Evolutionary conservation across 2,113 vertebrate genomes (phyloP), one percentile per base, ranked within the genome.

Genomic region (Nycticryphes semicollaris): DNA sequence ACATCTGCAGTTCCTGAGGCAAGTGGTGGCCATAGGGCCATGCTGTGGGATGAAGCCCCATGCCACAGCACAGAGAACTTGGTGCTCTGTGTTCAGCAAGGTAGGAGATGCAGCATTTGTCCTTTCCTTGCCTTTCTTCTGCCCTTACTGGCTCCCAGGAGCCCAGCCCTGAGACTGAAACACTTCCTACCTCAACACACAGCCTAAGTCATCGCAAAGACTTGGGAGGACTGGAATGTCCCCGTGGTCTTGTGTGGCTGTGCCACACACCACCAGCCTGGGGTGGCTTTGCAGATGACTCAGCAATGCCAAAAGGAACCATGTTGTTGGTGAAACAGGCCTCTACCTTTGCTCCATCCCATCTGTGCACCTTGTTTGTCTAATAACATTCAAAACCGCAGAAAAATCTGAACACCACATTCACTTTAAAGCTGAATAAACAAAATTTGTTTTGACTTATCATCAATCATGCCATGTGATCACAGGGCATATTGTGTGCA

Each of bases 361-460:
- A 97, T 96, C 97, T 98, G 95, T 96, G 97, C 94, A 94, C 97
- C 95, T 98, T 98, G 97, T 98, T 98, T 98, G 97, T 97, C 98
- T 98, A 98, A 98, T 96, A 98, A 95, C 96, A 95, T 94, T 98
- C 90, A 97, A 97, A 98, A 89, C 96, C 96, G 5, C 94, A 95
- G 96, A 96, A 94, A 97, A 98, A 95, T 93, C 97, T 95, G 97
- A 98, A 75, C 91, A 87, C 93, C 97, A 97, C 94, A 82, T 96
- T 98, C 93, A 97, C 96, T 97, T 98, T 96, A 98, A 98, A 98
- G 98, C 98, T 98, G 98, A 98, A 97, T 96, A 98, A 98, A 98
- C 97, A 98, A 93, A 97, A 96, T 95, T 87, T 98, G 97, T 98
- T 98, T 98, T 97, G 97, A 98, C 96, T 98, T 98, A 98, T 97